Evolutionary conservation across 2,888 invertebrate genomes (phyloP).

Genomic region (Metellina segmentata): DNA sequence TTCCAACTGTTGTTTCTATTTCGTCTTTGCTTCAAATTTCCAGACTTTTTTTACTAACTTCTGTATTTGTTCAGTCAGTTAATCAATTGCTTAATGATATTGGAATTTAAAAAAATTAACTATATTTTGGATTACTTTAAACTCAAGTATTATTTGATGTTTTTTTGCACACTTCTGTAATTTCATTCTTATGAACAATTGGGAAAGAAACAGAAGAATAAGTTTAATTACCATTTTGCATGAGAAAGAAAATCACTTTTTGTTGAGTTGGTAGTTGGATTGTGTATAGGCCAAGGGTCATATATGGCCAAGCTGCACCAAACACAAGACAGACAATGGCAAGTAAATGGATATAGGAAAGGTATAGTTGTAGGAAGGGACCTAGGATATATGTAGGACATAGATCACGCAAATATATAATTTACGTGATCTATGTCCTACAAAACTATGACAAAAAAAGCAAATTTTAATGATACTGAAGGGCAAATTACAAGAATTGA

Average conservation of each 20-base stretch:
- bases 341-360: too few species aligned
- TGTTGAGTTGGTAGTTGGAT: neutral
- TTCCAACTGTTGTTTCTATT: conserved; percentile 37
- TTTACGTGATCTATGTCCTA: too few species aligned
- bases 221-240: neutral
- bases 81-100: neutral
- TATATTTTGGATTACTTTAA: neutral
- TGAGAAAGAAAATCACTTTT: neutral
- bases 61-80: neutral
- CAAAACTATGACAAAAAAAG: too few species aligned
- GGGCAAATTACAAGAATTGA: too few species aligned
- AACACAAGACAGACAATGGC: too few species aligned
- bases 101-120: neutral
- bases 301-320: too few species aligned
- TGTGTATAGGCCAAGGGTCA: too few species aligned
- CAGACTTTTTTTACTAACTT: neutral
- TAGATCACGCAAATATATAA: too few species aligned
- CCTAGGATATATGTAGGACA: too few species aligned
- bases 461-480: too few species aligned
- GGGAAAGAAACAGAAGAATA: neutral
- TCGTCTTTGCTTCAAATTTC: conserved; percentile 4
- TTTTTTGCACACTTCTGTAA: neutral
- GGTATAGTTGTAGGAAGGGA: too few species aligned
- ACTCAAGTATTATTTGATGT: neutral
- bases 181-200: neutral